These are phyloP conservation scores for Climacteris rufus DNA, from an alignment of 2,113 vertebrate genomes.

Conservation along the genomic window DNA sequence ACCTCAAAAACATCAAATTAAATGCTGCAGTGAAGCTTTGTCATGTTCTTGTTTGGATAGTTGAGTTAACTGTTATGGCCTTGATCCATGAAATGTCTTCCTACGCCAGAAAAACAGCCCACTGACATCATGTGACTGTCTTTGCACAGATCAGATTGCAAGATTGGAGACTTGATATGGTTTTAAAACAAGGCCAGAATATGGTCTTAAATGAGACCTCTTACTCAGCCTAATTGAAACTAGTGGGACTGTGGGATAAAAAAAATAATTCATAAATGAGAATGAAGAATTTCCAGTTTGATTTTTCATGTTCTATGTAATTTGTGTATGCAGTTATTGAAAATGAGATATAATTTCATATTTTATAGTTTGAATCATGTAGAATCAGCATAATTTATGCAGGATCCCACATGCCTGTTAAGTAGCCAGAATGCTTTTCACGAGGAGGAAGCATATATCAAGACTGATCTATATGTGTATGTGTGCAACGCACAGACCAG, in stretches of 20 bases:
- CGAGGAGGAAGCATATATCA: not conserved
- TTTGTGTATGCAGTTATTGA: not conserved
- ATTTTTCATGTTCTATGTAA: not conserved
- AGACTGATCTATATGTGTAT: slow-evolving; percentile 11
- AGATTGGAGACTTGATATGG: not conserved
- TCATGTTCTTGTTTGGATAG: not conserved
- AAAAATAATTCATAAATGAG: not conserved
- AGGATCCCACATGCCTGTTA: slow-evolving; percentile 31
- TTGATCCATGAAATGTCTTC: not conserved
- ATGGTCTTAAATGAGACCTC: fast-evolving
- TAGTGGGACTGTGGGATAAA: not conserved
- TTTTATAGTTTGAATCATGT: slow-evolving; percentile 25
- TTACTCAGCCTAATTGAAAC: not conserved
- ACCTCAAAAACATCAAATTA: not conserved
- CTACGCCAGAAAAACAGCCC: not conserved
- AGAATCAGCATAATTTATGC: slow-evolving; percentile 52
- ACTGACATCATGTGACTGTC: not conserved
- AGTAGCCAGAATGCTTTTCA: slow-evolving; percentile 33
- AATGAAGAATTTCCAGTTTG: not conserved
- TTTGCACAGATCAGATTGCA: not conserved
- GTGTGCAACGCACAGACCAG: not conserved
- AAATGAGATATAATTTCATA: slow-evolving; percentile 30
- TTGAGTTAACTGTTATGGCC: not conserved
- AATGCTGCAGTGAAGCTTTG: not conserved
- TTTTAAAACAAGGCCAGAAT: not conserved